Percentiles rank a stretch among this genome's conserved stretches.
Conservation (phyloP, 2,888 invertebrate species). For the Synanthedon andrenaeformis region DNA sequence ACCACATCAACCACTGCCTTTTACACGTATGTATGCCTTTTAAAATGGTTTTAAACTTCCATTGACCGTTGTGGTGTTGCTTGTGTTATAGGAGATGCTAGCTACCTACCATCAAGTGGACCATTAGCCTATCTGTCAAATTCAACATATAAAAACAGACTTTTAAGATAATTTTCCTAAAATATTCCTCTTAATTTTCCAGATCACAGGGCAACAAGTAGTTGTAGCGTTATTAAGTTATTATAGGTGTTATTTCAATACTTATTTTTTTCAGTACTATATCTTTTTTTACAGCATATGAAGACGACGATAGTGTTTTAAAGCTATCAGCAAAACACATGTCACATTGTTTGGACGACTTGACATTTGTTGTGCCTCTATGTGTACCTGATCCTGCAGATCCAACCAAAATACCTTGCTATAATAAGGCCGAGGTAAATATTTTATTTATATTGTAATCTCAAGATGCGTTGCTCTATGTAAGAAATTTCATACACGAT, state of each 20-base stretch:
- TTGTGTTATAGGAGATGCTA: no score
- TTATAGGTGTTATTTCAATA: no score
- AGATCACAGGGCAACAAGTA: no score
- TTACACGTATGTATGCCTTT: slow-evolving; percentile 44
- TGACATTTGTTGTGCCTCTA: slow-evolving; percentile 66
- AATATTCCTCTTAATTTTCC: no score
- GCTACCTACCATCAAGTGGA: no score
- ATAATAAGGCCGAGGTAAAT: slow-evolving; percentile 73
- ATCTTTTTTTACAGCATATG: slow-evolving; percentile 64
- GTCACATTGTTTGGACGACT: slow-evolving; percentile 65
- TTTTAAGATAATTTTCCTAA: no score
- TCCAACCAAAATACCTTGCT: slow-evolving; percentile 73
- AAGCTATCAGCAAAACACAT: slow-evolving; percentile 53
- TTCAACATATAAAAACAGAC: no score
- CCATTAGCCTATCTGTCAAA: no score
- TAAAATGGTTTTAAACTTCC: not conserved
- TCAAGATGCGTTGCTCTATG: not conserved
- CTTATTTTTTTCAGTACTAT: not conserved
- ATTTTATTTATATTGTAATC: not conserved
- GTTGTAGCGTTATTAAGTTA: no score
- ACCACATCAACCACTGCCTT: slow-evolving; percentile 56
- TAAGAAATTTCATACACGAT: not conserved
- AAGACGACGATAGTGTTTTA: slow-evolving; percentile 66
- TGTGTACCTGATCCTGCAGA: slow-evolving; percentile 74
- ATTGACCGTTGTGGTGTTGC: not conserved